Percentiles rank a stretch among this genome's conserved stretches.
Conservation (phyloP, 2,113 vertebrate genomes). For the Potamarius usumacintae region DNA sequence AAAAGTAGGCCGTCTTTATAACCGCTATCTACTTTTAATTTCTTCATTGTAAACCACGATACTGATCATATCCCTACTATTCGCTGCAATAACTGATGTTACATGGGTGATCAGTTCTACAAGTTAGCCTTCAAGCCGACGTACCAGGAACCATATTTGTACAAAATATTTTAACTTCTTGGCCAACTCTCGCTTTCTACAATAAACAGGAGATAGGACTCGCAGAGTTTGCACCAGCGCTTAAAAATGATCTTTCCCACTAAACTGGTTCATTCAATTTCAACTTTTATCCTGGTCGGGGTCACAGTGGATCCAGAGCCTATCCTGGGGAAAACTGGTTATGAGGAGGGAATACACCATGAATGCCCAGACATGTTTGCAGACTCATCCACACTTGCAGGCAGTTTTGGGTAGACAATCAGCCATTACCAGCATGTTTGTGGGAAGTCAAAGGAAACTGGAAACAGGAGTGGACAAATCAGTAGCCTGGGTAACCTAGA, state of each 20-base stretch:
- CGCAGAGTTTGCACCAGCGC: not conserved
- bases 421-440: not conserved
- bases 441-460: not conserved
- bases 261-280: not conserved
- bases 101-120: not conserved
- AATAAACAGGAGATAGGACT: not conserved
- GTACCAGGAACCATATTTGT: not conserved
- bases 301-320: not conserved
- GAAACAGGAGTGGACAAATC: not conserved
- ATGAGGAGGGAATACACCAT: not conserved
- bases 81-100: not conserved
- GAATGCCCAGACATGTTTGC: not conserved
- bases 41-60: not conserved
- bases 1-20: not conserved
- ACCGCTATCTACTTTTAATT: not conserved
- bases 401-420: not conserved
- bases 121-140: not conserved
- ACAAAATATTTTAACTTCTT: constrained; percentile 20
- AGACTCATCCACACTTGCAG: not conserved
- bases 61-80: not conserved
- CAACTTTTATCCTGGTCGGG: not conserved
- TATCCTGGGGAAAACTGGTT: not conserved
- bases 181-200: not conserved
- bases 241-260: not conserved
- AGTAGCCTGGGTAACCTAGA: not conserved